Evolutionary conservation across 2,113 vertebrate species (phyloP).

Genomic region (Pomatostomus ruficeps): DNA sequence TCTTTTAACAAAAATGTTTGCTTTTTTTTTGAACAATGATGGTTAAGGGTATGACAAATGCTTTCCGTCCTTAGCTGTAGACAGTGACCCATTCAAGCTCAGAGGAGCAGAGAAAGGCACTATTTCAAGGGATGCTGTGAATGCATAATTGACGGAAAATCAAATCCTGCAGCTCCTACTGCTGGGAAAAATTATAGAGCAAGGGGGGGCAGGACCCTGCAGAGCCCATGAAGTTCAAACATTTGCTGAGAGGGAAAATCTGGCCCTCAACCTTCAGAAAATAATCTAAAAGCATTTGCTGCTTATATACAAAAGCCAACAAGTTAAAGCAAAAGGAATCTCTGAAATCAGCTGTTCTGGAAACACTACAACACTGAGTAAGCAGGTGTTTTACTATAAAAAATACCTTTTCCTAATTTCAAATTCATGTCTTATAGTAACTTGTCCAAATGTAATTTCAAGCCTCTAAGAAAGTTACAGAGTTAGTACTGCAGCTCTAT

Average conservation of each 20-base stretch:
- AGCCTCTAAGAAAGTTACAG: neutral
- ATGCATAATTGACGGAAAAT: neutral
- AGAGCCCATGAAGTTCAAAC: neutral
- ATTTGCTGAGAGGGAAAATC: neutral
- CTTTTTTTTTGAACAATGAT: neutral
- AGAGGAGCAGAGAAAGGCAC: neutral
- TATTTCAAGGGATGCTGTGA: neutral
- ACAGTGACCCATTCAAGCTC: neutral
- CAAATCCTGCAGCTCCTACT: neutral
- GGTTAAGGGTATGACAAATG: neutral
- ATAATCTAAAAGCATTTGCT: neutral
- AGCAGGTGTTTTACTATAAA: neutral
- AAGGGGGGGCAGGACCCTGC: neutral
- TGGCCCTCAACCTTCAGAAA: neutral
- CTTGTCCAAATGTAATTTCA: constrained; percentile 33
- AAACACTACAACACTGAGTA: neutral
- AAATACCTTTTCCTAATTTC: neutral
- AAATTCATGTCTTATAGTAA: constrained; percentile 1
- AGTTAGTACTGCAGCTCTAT: neutral
- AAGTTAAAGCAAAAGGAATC: neutral
- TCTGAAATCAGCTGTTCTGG: neutral
- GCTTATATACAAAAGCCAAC: neutral
- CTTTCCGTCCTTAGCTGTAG: neutral
- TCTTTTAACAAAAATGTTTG: neutral
- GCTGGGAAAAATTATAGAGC: neutral